phyloP scores from a whole-genome alignment of 2,888 invertebrate species.

The Desoria tigrina region DNA sequence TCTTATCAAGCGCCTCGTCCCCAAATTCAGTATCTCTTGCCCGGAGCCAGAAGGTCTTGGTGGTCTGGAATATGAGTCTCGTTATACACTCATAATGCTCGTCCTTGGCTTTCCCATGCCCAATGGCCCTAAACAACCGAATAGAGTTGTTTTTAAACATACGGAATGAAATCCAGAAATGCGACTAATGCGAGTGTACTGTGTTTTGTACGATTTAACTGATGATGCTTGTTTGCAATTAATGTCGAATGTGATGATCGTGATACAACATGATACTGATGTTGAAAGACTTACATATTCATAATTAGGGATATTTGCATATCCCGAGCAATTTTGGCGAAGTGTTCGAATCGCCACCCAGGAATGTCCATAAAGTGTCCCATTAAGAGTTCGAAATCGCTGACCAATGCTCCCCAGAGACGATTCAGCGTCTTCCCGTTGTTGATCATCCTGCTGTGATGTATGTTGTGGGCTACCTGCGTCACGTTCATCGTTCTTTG shows the following conservation, averaged over 20 bases:
- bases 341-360: constrained; percentile 26
- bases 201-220: no score
- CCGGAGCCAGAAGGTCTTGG: constrained; percentile 33
- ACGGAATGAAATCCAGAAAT: no score
- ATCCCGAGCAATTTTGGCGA: constrained; percentile 25
- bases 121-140: constrained; percentile 21
- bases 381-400: constrained; percentile 37
- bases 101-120: constrained; percentile 38
- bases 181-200: neutral
- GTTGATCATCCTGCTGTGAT: constrained; percentile 23
- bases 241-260: no score
- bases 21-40: neutral
- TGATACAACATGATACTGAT: no score
- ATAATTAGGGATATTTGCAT: constrained; percentile 30
- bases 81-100: constrained; percentile 37
- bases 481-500: no score
- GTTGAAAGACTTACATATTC: constrained; percentile 33
- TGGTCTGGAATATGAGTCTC: constrained; percentile 33
- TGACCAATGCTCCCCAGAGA: constrained; percentile 34
- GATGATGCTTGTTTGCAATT: no score
- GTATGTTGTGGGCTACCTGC: constrained; percentile 1
- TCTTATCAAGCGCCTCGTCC: neutral
- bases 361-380: constrained; percentile 21
- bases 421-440: constrained; percentile 30
- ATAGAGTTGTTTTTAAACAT: no score